Percentiles rank a stretch among this genome's conserved stretches.
Conservation (phyloP, 2,797 vertebrate species). For the Momotus momota region DNA sequence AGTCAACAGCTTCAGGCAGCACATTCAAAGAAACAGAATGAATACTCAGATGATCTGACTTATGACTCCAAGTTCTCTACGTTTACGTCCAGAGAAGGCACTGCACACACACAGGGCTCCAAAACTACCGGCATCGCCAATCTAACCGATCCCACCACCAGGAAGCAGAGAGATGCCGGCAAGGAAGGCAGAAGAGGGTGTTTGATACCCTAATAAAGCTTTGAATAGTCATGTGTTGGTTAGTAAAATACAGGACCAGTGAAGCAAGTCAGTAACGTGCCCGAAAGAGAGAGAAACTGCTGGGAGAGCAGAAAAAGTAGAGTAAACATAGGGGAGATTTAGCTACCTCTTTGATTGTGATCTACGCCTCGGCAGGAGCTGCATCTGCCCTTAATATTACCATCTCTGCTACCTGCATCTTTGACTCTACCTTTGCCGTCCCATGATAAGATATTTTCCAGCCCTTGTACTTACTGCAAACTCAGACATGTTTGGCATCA, state of each 20-base stretch:
- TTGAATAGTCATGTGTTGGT: neutral
- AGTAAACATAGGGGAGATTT: neutral
- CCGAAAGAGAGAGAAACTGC: neutral
- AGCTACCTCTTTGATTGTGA: neutral
- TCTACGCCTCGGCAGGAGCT: neutral
- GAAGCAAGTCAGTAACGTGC: neutral
- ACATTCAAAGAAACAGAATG: no score
- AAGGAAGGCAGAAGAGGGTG: neutral
- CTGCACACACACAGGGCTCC: accelerated
- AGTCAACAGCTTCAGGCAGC: neutral
- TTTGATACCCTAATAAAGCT: neutral
- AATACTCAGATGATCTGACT: accelerated
- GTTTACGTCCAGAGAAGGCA: no score
- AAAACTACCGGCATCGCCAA: neutral
- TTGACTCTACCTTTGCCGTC: neutral
- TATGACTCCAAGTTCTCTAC: neutral
- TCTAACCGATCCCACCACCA: accelerated
- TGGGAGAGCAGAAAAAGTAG: neutral
- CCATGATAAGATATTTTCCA: neutral
- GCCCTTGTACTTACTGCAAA: neutral
- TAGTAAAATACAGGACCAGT: neutral
- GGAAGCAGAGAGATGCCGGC: accelerated
- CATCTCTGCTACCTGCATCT: neutral
- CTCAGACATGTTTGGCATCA: neutral
- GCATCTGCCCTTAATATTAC: neutral